Conservation (phyloP, 2,797 vertebrate species). For the Mormyrops boulengeri region DNA sequence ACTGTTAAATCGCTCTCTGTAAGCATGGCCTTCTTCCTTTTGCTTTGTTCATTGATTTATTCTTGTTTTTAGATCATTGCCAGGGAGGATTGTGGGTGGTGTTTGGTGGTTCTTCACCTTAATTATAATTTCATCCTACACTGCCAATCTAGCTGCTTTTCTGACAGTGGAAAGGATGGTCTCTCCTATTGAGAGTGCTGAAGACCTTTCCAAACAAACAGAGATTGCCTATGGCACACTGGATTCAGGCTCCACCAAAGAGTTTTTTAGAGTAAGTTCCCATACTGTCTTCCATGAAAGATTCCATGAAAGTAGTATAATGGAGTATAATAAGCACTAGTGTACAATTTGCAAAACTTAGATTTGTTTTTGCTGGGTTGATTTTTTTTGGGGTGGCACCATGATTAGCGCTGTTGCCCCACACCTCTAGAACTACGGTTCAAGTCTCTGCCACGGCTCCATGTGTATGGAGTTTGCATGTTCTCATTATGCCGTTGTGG, state of each 20-base stretch:
- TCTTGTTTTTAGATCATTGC: slow-evolving; percentile 74
- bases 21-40: background rate
- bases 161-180: slow-evolving; percentile 99
- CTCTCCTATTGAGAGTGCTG: slow-evolving; percentile 53
- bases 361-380: background rate
- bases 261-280: slow-evolving; percentile 94
- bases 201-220: slow-evolving; percentile 93
- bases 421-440: background rate
- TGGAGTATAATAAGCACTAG: background rate
- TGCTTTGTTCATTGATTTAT: background rate
- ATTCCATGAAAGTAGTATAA: background rate
- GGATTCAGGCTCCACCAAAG: slow-evolving; percentile 98
- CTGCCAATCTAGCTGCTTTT: slow-evolving; percentile 96
- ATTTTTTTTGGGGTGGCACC: background rate
- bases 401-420: background rate
- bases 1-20: background rate
- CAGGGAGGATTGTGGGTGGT: slow-evolving; percentile 66
- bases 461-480: background rate
- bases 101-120: background rate
- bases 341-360: background rate
- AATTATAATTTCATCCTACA: slow-evolving; percentile 99
- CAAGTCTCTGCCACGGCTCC: background rate
- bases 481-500: background rate
- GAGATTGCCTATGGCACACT: slow-evolving; percentile 98
- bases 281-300: background rate